Evolutionary conservation across 2,888 invertebrate genomes (phyloP), one percentile per base, ranked within the genome.

Genomic region (Fragum fragum): DNA sequence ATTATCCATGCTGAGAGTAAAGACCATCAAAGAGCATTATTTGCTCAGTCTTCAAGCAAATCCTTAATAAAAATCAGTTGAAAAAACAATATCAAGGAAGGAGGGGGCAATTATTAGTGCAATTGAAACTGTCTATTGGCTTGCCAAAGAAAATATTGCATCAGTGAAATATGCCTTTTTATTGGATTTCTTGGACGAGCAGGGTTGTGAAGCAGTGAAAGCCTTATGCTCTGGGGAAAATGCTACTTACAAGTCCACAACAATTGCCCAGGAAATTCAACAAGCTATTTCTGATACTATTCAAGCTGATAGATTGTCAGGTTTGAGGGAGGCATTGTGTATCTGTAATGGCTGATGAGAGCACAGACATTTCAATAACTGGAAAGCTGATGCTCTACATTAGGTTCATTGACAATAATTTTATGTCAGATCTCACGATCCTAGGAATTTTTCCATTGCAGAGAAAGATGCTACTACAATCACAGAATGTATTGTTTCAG

Each of bases 71-170:
- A 76, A 76, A 39, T 18, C 59, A 23, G 59, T 59, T 23, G n/a
- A 29, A 52, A 69, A 59, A 16, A 6, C 18, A 14, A 47, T 70
- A 26, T 59, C 47, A 2, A 36, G 69, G 26, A 23, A 76, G 32
- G 29, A 59, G 28, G 70, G 16, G 14, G 78, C 73, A 55, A 36
- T 78, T 21, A 32, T 36, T 18, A 23, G 36, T 18, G 78, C 73
- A 21, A 73, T 73, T 23, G 42, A 57, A 28, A 47, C 47, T 21
- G 78, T 70, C 0, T 78, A 68, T 29, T 78, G 78, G 73, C 29
- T 78, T 23, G 59, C 73, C n/a, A 73, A 73, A 26, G 78, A 78
- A 57, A 66, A 74, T 23, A 63, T 74, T 28, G 53, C 74, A 18
- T 70, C 69, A 11, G 59, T 21, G 7, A 79, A 70, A 42, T 79